phyloP scores from a whole-genome alignment of 1,140 invertebrate genomes.

The Carposina sasakii region DNA sequence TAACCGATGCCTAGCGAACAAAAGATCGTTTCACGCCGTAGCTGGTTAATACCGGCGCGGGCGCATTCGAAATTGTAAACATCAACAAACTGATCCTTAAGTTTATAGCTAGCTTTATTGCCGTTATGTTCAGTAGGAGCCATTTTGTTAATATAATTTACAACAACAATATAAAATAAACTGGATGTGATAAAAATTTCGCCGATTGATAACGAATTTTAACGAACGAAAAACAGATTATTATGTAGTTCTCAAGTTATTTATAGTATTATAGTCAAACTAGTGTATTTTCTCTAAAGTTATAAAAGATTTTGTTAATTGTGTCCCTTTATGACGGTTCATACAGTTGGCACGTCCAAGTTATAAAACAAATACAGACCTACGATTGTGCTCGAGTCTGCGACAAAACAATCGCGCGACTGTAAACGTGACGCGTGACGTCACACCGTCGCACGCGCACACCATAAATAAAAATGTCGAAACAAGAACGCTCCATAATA shows the following conservation, averaged over 20 bases:
- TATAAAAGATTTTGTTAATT: slow-evolving; percentile 63
- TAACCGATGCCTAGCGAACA: slow-evolving; percentile 46
- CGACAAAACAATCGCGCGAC: slow-evolving; percentile 13
- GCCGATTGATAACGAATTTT: too few species aligned
- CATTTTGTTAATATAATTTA: slow-evolving; percentile 64
- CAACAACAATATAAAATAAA: too few species aligned
- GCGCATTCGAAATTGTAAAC: slow-evolving; percentile 50
- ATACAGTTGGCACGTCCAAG: slow-evolving; percentile 55
- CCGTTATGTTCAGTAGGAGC: slow-evolving; percentile 61
- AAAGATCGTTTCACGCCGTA: slow-evolving; percentile 42
- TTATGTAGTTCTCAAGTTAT: too few species aligned
- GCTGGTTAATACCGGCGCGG: slow-evolving; percentile 45
- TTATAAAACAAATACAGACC: slow-evolving; percentile 27
- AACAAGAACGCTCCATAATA: slow-evolving; percentile 44
- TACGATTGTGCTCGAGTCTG: slow-evolving; percentile 4
- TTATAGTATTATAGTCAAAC: too few species aligned
- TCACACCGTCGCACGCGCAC: slow-evolving; percentile 32
- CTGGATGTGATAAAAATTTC: too few species aligned
- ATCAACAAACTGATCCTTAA: slow-evolving; percentile 51
- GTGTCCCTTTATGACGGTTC: slow-evolving; percentile 44
- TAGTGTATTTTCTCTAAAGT: too few species aligned
- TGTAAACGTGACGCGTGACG: slow-evolving; percentile 5
- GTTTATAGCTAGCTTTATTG: slow-evolving; percentile 58
- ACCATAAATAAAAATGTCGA: slow-evolving; percentile 46
- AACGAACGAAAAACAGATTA: too few species aligned